Conservation (phyloP, 2,797 vertebrate species). For the Eremophila alpestris region DNA sequence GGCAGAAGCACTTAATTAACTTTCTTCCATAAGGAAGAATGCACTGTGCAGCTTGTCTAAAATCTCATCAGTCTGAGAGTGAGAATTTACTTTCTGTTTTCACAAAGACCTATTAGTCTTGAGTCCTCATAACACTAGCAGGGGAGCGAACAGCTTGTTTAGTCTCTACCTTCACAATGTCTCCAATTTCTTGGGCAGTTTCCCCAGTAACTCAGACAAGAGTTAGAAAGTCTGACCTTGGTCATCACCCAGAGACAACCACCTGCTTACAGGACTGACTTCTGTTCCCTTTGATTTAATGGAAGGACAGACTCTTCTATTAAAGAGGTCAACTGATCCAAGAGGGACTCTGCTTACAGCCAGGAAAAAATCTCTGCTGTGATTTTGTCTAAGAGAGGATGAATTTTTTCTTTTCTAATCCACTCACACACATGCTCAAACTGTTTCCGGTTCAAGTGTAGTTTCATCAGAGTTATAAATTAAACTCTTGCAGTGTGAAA, state of each 20-base stretch:
- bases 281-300: constrained; percentile 33
- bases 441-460: neutral
- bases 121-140: neutral
- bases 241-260: constrained; percentile 9
- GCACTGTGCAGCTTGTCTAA: neutral
- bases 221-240: constrained; percentile 19
- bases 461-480: neutral
- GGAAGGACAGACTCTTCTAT: neutral
- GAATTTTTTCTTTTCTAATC: neutral
- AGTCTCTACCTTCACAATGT: neutral
- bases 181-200: constrained; percentile 6
- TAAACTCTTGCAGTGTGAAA: neutral
- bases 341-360: neutral
- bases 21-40: neutral
- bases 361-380: neutral
- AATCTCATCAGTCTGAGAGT: neutral
- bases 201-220: neutral
- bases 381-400: neutral
- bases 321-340: neutral
- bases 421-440: neutral
- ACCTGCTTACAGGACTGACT: constrained; percentile 15
- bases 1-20: neutral
- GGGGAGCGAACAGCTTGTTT: neutral
- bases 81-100: neutral
- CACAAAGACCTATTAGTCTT: neutral